Evolutionary conservation across 2,113 vertebrate species (phyloP), one percentile per base, ranked within the genome.

Genomic region (Pelodiscus sinensis): DNA sequence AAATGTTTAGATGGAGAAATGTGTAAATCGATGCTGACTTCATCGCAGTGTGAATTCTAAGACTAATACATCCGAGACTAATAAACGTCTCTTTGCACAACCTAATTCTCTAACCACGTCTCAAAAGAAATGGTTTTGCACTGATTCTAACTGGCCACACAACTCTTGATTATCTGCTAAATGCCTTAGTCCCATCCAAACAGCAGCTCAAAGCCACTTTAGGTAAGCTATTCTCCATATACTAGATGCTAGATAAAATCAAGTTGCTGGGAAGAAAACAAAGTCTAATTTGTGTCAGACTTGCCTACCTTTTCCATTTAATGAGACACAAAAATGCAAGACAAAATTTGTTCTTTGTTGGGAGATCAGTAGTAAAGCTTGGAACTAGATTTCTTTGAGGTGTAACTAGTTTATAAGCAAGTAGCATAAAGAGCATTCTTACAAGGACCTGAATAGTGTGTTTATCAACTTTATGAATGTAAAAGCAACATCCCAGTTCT

Each of bases 391-490:
- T 71, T 83, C 24, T 71, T 56, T 56, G 13, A 80, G 93, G 82
- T 21, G 84, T 1, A 78, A 89, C 31, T 81, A 55, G 14, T 56
- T 27, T 68, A 65, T 65, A 68, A 68, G n/a, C 29, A 31, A 31
- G 27, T n/a, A n/a, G 15, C 18, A 68, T 68, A 68, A 18, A 68
- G 62, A 68, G 62, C 31, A 68, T n/a, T 65, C 55, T 92, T 82
- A 87, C 81, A 94, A 89, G 24, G 44, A 81, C 62, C 58, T 18
- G 9, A 68, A 55, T 18, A 44, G 80, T 57, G 92, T 91, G 82
- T 88, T 15, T 68, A 68, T 81, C 85, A 93, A 75, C 81, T 90
- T 55, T 79, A 89, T 93, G 83, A 96, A 89, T 90, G 81, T 12
- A 79, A 52, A 25, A 18, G 54, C 18, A 58, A 94, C 62, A 57